Base-by-base conservation (phyloP, 1,140 invertebrate species). In the Drosophila tropicalis region DNA sequence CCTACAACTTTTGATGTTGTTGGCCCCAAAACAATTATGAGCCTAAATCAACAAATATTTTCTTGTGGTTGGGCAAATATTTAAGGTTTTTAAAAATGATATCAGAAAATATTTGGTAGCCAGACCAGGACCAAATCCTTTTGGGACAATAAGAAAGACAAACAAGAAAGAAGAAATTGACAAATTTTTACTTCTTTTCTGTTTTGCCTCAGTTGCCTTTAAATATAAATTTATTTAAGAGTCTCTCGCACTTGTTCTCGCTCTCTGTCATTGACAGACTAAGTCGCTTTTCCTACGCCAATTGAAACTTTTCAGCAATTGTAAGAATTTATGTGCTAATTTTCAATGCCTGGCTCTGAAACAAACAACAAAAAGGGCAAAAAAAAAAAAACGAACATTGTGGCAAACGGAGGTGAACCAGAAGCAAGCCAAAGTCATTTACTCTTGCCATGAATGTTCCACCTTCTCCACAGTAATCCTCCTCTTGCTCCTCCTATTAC, bases 371-470 rank as follows among this genome's bases (percentile, higher is more conserved):
- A 44, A 29, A 22, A 60, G 32, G n/a, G 15, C 2, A 51, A 19
- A 47, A 19, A 22, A 22, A 51, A 47, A 47, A 47, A 6, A 22
- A 19, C 44, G 44, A 51, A 19, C 56, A 17, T 58, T 58, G 32
- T 58, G 56, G 56, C 56, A 58, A 58, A 58, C 36, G 56, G 56
- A 58, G 56, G 56, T 58, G 56, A 58, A 58, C 56, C 32, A 58
- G 25, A 34, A 40, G 40, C 60, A 19, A 40, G 40, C 55, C 32
- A 60, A 34, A 12, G 41, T n/a, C 25, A 32, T 39, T 29, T 25
- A 58, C 22, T 34, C 12, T 22, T 22, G 9, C 17, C 44, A 39
- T 39, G 34, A 36, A 36, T 36, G 34, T 36, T 36, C 10, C 34
- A 36, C 7, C 34, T 36, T 3, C 34, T 36, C 34, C 34, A 34